phyloP scores from a whole-genome alignment of 2,797 vertebrate species.

The Pantherophis vulpinus region DNA sequence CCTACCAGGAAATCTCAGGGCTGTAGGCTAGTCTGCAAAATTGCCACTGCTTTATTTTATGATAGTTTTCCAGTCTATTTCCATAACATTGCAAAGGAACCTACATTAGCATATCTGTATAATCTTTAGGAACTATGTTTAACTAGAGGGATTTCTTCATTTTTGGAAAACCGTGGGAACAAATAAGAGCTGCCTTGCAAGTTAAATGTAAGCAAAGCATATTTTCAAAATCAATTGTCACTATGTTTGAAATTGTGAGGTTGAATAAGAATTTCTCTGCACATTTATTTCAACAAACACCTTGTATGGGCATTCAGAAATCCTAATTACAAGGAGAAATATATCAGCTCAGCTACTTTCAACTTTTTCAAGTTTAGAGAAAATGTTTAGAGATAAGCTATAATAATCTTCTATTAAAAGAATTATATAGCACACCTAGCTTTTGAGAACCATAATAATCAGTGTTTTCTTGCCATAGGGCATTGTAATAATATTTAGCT shows the following conservation, averaged over 20 bases:
- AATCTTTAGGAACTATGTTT: background rate
- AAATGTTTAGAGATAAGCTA: background rate
- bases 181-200: background rate
- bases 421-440: background rate
- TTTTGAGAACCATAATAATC: background rate
- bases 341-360: background rate
- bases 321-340: background rate
- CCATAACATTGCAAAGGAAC: background rate
- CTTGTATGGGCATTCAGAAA: background rate
- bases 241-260: background rate
- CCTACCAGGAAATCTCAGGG: background rate
- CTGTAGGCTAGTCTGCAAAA: background rate
- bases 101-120: background rate
- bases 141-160: background rate
- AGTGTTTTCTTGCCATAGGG: background rate
- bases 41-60: background rate
- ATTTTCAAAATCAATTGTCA: background rate
- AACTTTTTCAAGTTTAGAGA: background rate
- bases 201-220: background rate
- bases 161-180: background rate
- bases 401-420: background rate
- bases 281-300: background rate
- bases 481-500: background rate
- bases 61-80: background rate
- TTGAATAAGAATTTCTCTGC: background rate